A percentile compares a stretch with the other conserved stretches of the same genome.
Evolutionary conservation across 2,797 vertebrate species (phyloP).

Genomic region (Dermochelys coriacea): DNA sequence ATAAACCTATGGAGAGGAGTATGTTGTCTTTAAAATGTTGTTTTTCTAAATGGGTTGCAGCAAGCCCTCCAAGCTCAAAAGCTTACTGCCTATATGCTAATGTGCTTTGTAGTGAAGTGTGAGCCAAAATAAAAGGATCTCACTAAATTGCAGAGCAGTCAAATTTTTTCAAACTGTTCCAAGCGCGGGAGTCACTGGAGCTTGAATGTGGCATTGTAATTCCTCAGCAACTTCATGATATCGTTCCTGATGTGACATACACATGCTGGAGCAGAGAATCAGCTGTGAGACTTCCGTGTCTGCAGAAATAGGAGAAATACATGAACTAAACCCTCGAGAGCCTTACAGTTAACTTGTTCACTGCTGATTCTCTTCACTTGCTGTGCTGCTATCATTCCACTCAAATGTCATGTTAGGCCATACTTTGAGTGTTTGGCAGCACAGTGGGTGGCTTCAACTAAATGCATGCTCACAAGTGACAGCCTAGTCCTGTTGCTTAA

Average conservation of each 20-base stretch:
- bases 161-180: constrained; percentile 57
- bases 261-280: not conserved
- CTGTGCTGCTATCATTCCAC: not conserved
- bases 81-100: not conserved
- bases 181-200: constrained; percentile 46
- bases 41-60: constrained; percentile 16
- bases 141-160: constrained; percentile 30
- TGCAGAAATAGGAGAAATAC: not conserved
- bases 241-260: not conserved
- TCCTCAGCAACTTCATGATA: not conserved
- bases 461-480: not conserved
- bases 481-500: not conserved
- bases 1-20: not conserved
- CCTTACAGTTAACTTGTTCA: not conserved
- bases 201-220: not conserved
- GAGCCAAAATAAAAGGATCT: constrained; percentile 51
- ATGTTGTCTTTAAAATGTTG: constrained; percentile 46
- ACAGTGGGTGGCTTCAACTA: not conserved
- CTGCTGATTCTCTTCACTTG: not conserved
- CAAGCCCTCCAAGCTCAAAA: constrained; percentile 1
- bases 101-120: constrained; percentile 12
- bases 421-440: not conserved
- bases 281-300: not conserved
- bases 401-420: not conserved
- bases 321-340: constrained; percentile 14